Evolutionary conservation across 2,113 vertebrate genomes (phyloP).

Genomic region (Xiphophorus couchianus): DNA sequence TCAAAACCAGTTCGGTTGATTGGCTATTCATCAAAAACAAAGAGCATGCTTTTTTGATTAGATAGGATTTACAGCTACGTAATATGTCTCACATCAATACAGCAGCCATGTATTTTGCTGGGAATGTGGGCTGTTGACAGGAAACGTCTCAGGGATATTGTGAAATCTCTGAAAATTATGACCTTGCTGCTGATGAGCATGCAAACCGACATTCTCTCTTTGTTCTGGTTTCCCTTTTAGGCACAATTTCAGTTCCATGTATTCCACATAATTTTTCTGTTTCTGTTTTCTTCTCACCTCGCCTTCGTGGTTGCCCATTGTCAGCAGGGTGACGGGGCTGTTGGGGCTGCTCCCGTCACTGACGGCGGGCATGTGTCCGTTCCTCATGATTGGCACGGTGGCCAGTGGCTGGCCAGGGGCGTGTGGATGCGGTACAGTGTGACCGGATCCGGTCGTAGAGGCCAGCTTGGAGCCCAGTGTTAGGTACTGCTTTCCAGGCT

Average conservation of each 20-base stretch:
- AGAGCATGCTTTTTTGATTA: constrained; percentile 23
- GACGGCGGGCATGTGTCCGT: constrained; percentile 77
- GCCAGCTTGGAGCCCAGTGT: constrained; percentile 87
- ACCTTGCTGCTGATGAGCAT: neutral
- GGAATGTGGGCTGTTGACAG: constrained; percentile 12
- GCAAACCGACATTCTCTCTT: constrained; percentile 10
- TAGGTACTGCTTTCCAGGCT: constrained; percentile 91
- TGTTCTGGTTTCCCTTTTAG: constrained; percentile 29
- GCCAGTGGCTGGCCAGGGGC: constrained; percentile 71
- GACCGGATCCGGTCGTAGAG: constrained; percentile 78
- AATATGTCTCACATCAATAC: neutral
- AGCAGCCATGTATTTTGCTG: constrained; percentile 1
- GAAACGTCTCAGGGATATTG: constrained; percentile 38
- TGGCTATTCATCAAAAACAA: constrained; percentile 36
- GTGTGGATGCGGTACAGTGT: constrained; percentile 78
- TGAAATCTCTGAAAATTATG: constrained; percentile 32
- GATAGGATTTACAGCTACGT: constrained; percentile 43
- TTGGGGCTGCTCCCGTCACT: constrained; percentile 77
- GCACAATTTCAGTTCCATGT: constrained; percentile 59
- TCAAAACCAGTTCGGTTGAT: constrained; percentile 10
- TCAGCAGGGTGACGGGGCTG: constrained; percentile 83
- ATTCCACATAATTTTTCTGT: neutral
- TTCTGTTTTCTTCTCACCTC: constrained; percentile 77
- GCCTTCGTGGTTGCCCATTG: constrained; percentile 82
- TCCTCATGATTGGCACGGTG: constrained; percentile 80